Evolutionary conservation across 1,140 invertebrate genomes (phyloP).

Genomic region (Drosophila kanapiae): DNA sequence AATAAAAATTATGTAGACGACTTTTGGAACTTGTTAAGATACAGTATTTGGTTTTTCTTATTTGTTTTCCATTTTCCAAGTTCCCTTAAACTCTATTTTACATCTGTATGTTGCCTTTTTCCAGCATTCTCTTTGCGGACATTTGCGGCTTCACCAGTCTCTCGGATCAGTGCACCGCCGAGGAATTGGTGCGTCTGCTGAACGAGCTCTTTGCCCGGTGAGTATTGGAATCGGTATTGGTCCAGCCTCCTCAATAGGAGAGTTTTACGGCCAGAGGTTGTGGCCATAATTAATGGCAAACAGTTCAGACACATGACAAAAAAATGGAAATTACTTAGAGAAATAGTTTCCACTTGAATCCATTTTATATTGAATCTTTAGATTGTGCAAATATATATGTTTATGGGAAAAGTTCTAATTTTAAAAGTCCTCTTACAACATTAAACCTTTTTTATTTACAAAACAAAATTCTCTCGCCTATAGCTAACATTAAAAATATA

Average conservation of each 20-base stretch:
- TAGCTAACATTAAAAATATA: too few relatives aligned
- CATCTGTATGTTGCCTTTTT: conserved; percentile 65
- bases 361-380: rapidly evolving
- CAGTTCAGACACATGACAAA: conserved; percentile 21
- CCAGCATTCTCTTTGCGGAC: conserved; percentile 98
- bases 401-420: background rate
- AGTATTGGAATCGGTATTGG: conserved; percentile 56
- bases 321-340: background rate
- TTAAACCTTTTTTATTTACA: too few relatives aligned
- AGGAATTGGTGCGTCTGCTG: conserved; percentile 96
- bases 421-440: background rate
- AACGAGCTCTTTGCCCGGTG: conserved; percentile 98
- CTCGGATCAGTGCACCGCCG: conserved; percentile 97
- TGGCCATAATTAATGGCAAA: conserved; percentile 57
- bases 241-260: background rate
- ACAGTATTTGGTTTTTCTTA: conserved; percentile 11
- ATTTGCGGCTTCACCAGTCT: conserved; percentile 98
- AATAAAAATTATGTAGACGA: background rate
- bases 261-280: conserved; percentile 4
- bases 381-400: background rate
- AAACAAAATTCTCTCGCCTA: too few relatives aligned
- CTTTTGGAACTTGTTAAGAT: conserved; percentile 32
- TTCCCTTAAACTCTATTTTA: background rate
- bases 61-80: background rate
- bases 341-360: background rate